These are phyloP conservation scores for Odontothrips loti DNA, from an alignment of 2,888 invertebrate genomes.

Conservation along the genomic window DNA sequence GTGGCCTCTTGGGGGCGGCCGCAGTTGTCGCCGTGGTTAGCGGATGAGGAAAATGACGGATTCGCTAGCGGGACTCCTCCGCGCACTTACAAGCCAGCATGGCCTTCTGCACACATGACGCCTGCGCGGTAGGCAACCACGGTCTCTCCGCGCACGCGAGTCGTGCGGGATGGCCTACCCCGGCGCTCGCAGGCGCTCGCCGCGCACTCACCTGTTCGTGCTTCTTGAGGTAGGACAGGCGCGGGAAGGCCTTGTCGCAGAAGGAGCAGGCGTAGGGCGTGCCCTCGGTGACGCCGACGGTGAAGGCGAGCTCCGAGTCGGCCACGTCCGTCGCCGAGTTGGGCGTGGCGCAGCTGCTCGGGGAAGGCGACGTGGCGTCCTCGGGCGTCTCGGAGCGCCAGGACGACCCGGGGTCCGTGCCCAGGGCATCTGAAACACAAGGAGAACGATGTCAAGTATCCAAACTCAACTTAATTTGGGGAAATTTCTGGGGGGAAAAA, in stretches of 20 bases:
- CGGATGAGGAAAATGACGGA: too few species aligned
- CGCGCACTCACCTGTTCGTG: constrained; percentile 78
- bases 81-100: not conserved
- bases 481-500: too few species aligned
- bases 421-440: constrained; percentile 57
- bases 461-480: too few species aligned
- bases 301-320: constrained; percentile 58
- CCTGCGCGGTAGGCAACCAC: too few species aligned
- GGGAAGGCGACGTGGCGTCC: constrained; percentile 55
- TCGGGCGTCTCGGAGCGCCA: constrained; percentile 64
- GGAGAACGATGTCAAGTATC: constrained; percentile 13
- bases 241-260: constrained; percentile 86
- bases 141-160: too few species aligned
- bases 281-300: constrained; percentile 64
- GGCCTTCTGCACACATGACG: not conserved
- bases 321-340: constrained; percentile 62
- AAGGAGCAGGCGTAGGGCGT: constrained; percentile 87
- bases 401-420: constrained; percentile 61
- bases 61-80: not conserved
- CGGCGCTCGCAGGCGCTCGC: too few species aligned
- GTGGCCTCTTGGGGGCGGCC: not conserved
- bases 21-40: not conserved
- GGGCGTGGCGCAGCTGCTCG: constrained; percentile 58
- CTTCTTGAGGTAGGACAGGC: constrained; percentile 80
- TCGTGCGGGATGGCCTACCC: too few species aligned